Evolutionary conservation across 1,140 invertebrate genomes (phyloP).

Genomic region (Belonocnema kinseyi): DNA sequence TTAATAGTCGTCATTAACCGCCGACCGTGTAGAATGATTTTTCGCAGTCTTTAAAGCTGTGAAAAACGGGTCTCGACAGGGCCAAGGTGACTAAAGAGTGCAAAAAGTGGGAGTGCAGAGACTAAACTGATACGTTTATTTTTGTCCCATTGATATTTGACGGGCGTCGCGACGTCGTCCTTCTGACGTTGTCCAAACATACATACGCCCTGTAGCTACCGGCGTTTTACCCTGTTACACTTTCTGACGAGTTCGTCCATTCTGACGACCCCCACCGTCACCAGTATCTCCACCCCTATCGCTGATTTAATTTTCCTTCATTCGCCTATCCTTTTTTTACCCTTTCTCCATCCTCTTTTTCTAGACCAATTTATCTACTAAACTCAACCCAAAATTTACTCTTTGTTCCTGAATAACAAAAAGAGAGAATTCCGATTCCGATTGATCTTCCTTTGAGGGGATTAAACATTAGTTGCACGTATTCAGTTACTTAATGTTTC

Average conservation of each 20-base stretch:
- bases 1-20: slow-evolving; percentile 21
- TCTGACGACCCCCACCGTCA: not conserved
- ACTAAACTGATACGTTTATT: slow-evolving; percentile 19
- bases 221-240: slow-evolving; percentile 38
- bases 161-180: slow-evolving; percentile 12
- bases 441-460: no score
- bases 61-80: not conserved
- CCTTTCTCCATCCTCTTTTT: no score
- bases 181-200: slow-evolving; percentile 34
- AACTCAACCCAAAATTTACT: no score
- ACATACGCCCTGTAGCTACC: slow-evolving; percentile 31
- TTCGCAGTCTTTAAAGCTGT: not conserved
- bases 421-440: no score
- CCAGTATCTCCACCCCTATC: no score
- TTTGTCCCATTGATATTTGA: slow-evolving; percentile 46
- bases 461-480: no score
- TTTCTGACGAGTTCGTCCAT: slow-evolving; percentile 27
- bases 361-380: no score
- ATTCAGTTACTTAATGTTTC: no score
- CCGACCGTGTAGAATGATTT: not conserved
- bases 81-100: not conserved
- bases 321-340: no score
- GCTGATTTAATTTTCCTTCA: no score
- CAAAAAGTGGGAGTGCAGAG: not conserved
- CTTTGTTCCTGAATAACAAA: no score